Conservation (phyloP, 35 echinoderm and acorn worm species). For the Ophioderma brevispina region DNA sequence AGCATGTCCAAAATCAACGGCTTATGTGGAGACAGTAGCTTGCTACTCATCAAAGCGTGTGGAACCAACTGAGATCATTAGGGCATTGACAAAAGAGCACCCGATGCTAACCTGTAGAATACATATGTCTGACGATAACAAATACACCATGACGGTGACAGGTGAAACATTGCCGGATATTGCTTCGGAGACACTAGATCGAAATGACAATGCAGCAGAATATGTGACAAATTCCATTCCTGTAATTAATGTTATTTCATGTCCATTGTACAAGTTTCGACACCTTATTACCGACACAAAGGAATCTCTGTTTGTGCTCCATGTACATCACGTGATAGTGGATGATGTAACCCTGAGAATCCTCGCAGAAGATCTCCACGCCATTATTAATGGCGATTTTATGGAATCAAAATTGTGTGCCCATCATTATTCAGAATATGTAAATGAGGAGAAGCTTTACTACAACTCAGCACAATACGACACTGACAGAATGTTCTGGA, state of each 20-base stretch:
- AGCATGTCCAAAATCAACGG: slow-evolving; percentile 6
- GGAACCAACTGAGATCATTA: neutral
- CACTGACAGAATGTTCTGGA: neutral
- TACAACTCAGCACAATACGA: neutral
- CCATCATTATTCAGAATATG: slow-evolving; percentile 3
- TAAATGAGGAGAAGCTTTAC: neutral
- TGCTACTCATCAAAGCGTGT: neutral
- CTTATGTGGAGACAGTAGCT: neutral
- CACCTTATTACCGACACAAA: neutral
- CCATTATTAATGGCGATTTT: neutral
- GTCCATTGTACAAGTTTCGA: slow-evolving; percentile 16
- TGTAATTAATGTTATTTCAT: neutral
- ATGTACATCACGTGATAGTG: slow-evolving; percentile 10
- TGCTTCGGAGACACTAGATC: neutral
- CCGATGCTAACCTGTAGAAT: neutral
- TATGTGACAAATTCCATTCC: neutral
- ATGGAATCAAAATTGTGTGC: neutral
- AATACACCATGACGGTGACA: neutral
- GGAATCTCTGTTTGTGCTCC: neutral
- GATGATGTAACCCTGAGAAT: slow-evolving; percentile 3
- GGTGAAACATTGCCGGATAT: neutral
- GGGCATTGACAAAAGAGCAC: neutral
- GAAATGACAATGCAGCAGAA: neutral
- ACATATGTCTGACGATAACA: neutral
- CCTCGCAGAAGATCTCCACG: neutral